Evolutionary conservation across 2,113 vertebrate species (phyloP).

Genomic region (Parus major): DNA sequence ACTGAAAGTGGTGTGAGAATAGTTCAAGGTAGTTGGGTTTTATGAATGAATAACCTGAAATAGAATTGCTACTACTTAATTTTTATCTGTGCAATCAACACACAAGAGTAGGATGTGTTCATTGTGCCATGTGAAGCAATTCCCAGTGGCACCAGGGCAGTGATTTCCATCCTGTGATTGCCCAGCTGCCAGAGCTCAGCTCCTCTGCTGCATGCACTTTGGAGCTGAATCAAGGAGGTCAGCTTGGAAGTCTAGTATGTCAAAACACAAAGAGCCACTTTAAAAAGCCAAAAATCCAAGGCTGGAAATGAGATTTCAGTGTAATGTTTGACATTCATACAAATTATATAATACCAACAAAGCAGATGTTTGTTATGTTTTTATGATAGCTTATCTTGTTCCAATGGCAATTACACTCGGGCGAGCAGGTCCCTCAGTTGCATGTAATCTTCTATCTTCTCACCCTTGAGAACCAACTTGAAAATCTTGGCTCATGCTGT

Average conservation of each 20-base stretch:
- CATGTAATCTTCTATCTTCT: constrained; percentile 21
- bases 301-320: background rate
- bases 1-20: background rate
- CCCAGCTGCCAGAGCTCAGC: background rate
- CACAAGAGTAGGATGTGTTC: background rate
- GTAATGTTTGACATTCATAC: background rate
- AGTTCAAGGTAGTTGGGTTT: background rate
- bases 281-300: background rate
- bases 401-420: background rate
- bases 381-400: background rate
- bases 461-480: constrained; percentile 16
- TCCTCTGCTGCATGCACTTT: background rate
- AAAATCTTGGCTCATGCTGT: background rate
- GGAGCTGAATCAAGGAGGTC: background rate
- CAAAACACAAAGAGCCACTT: background rate
- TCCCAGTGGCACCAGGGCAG: background rate
- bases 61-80: background rate
- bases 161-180: background rate
- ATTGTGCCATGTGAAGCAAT: background rate
- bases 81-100: background rate
- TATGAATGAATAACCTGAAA: background rate
- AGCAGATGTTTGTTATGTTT: background rate
- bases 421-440: background rate
- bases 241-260: background rate
- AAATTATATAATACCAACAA: background rate